Base-by-base conservation (phyloP, 2,888 invertebrate species). In the Nasonia oneida region DNA sequence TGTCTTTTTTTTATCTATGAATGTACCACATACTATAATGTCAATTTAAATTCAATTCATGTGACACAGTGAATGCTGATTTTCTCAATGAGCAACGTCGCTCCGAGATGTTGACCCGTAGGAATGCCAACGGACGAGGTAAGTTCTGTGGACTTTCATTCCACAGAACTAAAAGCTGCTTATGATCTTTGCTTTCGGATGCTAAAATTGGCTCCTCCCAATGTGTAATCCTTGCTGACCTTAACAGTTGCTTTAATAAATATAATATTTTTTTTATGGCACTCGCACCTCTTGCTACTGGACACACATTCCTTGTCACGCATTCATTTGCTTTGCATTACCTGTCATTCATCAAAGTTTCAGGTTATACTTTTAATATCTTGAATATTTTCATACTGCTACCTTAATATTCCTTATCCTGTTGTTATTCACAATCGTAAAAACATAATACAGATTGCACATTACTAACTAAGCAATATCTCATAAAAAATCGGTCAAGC, bases 41-140 rank as follows among this genome's bases (percentile, higher is more conserved):
- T 50, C 29, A 90, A 90, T 89, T 89, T 87, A 89, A 73, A 76
- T 83, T 71, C 50, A 81, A 81, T 86, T 86, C 73, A 70, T 90
- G 83, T 88, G 83, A 80, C 47, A 83, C 90, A 93, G 92, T 84
- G 86, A 84, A 91, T 81, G 90, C 90, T 88, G 90, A 91, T 87
- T 92, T 91, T 90, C 90, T 92, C 88, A 92, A 93, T 89, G 92
- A 92, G 89, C 92, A 92, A 92, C 89, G 92, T 81, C 91, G 91
- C 85, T 88, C 88, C 75, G 91, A 91, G 83, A 89, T 90, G 87
- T 90, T 90, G 83, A 89, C 89, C 83, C 89, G 90, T 85, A 88
- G 89, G 83, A 87, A 87, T 86, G 82, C 76, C 88, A 90, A 89
- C 88, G 90, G 89, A 89, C 89, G 90, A 91, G 91, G 92, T 93